Evolutionary conservation across 2,888 invertebrate species (phyloP), one percentile per base, ranked within the genome.

Genomic region (Chelonus formosanus): DNA sequence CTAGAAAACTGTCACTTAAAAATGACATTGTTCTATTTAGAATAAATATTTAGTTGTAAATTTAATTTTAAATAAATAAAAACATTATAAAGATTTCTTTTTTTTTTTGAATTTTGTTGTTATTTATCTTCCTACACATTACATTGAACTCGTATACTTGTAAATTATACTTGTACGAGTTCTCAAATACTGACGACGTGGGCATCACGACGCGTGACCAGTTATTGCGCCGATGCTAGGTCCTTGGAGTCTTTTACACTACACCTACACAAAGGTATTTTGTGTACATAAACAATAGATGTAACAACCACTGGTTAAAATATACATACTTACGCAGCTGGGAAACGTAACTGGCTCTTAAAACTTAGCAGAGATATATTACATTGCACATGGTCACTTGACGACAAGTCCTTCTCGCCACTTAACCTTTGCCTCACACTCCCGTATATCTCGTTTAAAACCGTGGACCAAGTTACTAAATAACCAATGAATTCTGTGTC

Each of bases 371-470:
- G 50, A 45, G 64, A 54, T 58, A 69, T 52, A 59, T 10, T 57
- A 64, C 57, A 64, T 64, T 62, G 50, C 20, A 47, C 60, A 44
- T 52, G 53, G 57, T 63, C 43, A 65, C 66, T 70, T 70, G 70
- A 71, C 67, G 63, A 65, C 8, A 67, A 67, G 59, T 63, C 64
- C 67, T 50, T 45, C 66, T 61, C 45, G 73, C 79, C 80, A 81
- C 82, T 82, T 82, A 82, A 82, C 82, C 82, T 78, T 71, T 78
- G 79, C 80, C 81, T 80, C 75, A 72, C 70, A 76, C 63, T 76
- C 78, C 75, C 79, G 77, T 82, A 81, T 81, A 82, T 82, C 82
- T 80, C 76, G 74, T 74, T 75, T 73, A 77, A 20, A 77, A 7
- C 50, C 20, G 76, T 75, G 74, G 75, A 73, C 74, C 65, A 63